Conservation (phyloP, 2,113 vertebrate species). For the Epinephelus moara region DNA sequence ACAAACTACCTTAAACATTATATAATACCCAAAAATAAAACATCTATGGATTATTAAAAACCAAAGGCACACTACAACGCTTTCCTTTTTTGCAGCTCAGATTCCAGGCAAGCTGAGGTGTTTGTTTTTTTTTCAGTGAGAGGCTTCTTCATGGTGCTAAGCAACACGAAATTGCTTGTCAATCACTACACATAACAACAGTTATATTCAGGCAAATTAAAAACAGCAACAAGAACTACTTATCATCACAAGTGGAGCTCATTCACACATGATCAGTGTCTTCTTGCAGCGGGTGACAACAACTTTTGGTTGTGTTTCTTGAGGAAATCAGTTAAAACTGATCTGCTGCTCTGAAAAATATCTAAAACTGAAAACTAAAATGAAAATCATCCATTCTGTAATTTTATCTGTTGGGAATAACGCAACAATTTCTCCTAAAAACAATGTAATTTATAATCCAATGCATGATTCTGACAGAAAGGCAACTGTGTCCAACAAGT, state of each 20-base stretch:
- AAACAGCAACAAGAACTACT: slow-evolving; percentile 31
- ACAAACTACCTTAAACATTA: not conserved
- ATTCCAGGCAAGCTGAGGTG: slow-evolving; percentile 15
- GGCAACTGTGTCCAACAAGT: not conserved
- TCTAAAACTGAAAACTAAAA: not conserved
- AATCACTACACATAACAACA: slow-evolving; percentile 22
- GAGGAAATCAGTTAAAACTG: too few species aligned
- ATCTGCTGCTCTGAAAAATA: not conserved
- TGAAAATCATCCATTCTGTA: not conserved
- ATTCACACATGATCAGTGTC: slow-evolving; percentile 21
- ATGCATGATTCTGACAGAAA: not conserved
- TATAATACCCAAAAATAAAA: slow-evolving; percentile 14
- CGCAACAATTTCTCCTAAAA: too few species aligned
- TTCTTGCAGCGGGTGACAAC: not conserved
- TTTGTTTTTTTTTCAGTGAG: not conserved
- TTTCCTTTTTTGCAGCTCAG: not conserved
- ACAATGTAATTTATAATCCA: too few species aligned
- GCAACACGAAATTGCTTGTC: slow-evolving; percentile 49
- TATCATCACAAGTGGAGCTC: slow-evolving; percentile 9
- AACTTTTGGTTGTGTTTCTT: not conserved
- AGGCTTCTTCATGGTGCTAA: slow-evolving; percentile 35
- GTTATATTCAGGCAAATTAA: slow-evolving; percentile 51
- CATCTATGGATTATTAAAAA: not conserved
- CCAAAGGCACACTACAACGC: not conserved
- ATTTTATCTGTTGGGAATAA: not conserved